A percentile compares a stretch with the other conserved stretches of the same genome.
phyloP scores from a whole-genome alignment of 2,113 vertebrate species.

The Copsychus sechellarum region DNA sequence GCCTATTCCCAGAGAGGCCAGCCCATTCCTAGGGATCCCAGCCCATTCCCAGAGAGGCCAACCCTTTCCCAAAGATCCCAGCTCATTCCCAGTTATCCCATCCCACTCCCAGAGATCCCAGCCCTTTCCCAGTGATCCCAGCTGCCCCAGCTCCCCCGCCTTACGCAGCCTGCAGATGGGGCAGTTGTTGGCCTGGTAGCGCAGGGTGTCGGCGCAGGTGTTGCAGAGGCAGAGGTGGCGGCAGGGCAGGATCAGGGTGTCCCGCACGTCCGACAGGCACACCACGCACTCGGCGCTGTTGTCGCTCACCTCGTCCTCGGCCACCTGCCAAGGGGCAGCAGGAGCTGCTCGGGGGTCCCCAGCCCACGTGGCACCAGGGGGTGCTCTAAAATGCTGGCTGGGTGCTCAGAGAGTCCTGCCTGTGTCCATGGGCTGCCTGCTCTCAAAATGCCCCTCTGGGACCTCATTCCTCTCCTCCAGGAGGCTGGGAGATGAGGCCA shows the following conservation, averaged over 20 bases:
- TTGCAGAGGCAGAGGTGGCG: slow-evolving; percentile 95
- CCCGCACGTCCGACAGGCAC: slow-evolving; percentile 93
- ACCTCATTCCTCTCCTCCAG: neutral
- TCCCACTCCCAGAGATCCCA: no score
- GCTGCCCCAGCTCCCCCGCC: neutral
- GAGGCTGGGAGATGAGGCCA: neutral
- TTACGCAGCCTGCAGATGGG: slow-evolving; percentile 94
- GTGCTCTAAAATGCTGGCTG: neutral
- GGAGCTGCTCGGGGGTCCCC: rapidly evolving
- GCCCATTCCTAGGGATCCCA: no score
- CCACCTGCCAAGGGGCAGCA: slow-evolving; percentile 75
- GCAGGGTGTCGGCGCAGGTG: slow-evolving; percentile 91
- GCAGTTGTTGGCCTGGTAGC: slow-evolving; percentile 98
- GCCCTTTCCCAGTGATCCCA: no score
- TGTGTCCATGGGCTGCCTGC: neutral
- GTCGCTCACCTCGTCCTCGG: slow-evolving; percentile 94
- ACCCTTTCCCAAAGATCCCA: no score
- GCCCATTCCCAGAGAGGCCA: no score
- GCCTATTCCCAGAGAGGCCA: no score
- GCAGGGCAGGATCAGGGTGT: slow-evolving; percentile 96
- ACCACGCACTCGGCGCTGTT: slow-evolving; percentile 98
- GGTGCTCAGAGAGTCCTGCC: neutral
- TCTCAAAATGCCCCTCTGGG: neutral
- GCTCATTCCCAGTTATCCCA: no score
- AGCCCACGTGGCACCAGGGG: rapidly evolving